Base-by-base conservation (phyloP, 2,888 invertebrate species). In the Neocrepidodera transversa region DNA sequence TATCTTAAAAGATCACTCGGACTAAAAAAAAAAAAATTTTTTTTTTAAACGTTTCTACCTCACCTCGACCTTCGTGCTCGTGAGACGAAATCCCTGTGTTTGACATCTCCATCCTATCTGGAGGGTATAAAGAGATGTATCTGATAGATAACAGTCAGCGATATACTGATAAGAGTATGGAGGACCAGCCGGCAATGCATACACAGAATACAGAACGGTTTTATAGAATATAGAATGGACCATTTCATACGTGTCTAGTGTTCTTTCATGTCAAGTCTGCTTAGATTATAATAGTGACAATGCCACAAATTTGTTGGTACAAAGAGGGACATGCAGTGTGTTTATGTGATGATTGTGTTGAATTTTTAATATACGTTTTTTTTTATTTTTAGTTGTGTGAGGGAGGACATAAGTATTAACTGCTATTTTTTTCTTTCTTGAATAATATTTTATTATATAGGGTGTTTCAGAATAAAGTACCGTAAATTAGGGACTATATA, bases 111-210 rank as follows among this genome's bases (percentile, higher is more conserved):
- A 79, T 79, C 74, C 72, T 68, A 73, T 59, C 63, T 45, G 48
- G 28, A 35, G 72, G 74, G 75, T 76, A 78, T 78, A 78, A 73
- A 78, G 78, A 78, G 78, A 78, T 78, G 70, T 69, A 78, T 78
- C 78, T 76, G 64, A 28, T 40, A 69, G 77, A 77, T 77, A 78
- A 74, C 66, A 62, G 58, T 53, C 56, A 54, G 57, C 69, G 69
- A 75, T 74, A 70, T 64, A 57, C 64, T 72, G 77, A 77, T 77
- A 77, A 76, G 73, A 64, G 45, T 28, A n/a, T 59, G 60, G 66
- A 65, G 62, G 68, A 65, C 67, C 74, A 74, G 68, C 73, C 73
- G 74, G 73, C 71, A 60, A 13, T 45, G 16, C 45, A 28, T 45
- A 45, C 45, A 45, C 13, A 26, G 45, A 45, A 45, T 45, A 26